These are phyloP conservation scores for Tigriopus japonicus DNA, from an alignment of 1,140 invertebrate species.

Conservation along the genomic window DNA sequence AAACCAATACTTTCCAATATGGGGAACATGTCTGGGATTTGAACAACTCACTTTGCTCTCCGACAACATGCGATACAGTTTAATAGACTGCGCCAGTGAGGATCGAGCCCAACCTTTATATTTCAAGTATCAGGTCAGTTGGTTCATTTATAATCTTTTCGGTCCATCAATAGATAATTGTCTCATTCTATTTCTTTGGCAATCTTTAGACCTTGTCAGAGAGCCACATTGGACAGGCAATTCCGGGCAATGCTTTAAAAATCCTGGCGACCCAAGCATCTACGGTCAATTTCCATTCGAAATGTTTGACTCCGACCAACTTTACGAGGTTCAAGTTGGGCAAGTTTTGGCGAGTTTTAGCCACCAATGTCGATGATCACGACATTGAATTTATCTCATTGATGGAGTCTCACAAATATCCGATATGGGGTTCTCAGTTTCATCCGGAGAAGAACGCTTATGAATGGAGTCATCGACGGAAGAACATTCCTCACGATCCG, in stretches of 20 bases:
- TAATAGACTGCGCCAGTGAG: neutral
- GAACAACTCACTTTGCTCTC: neutral
- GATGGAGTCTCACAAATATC: neutral
- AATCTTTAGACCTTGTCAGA: too few species aligned
- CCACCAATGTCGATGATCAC: too few species aligned
- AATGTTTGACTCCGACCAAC: too few species aligned
- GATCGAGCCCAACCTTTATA: neutral
- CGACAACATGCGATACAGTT: neutral
- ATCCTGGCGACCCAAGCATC: too few species aligned
- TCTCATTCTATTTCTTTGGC: too few species aligned
- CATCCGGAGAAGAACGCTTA: conserved; percentile 1
- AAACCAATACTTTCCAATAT: neutral
- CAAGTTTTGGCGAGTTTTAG: too few species aligned
- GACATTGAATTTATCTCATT: neutral
- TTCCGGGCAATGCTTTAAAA: too few species aligned
- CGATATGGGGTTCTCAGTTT: neutral
- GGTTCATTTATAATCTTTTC: too few species aligned
- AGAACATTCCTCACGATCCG: neutral
- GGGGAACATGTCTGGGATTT: neutral
- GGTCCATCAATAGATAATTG: too few species aligned
- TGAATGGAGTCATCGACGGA: neutral
- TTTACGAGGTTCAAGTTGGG: too few species aligned
- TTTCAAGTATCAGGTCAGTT: neutral
- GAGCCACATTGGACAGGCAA: too few species aligned
- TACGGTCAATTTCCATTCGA: too few species aligned